Conservation (phyloP, 2,797 vertebrate genomes). For the Miichthys miiuy region DNA sequence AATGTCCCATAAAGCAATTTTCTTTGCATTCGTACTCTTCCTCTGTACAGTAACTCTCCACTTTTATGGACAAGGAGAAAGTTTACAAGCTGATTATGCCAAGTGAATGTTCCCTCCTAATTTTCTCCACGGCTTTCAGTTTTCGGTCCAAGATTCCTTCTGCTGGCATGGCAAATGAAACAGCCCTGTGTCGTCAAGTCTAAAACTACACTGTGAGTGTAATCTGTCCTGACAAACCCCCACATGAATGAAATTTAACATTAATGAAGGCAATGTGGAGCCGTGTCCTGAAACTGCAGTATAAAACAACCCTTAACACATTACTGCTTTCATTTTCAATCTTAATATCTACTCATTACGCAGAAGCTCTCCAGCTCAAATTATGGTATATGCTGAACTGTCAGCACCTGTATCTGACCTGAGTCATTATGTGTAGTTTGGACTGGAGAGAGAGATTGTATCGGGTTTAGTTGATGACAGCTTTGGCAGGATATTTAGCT, state of each 20-base stretch:
- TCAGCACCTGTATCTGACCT: slow-evolving; percentile 55
- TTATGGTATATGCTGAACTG: slow-evolving; percentile 41
- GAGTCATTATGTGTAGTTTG: slow-evolving; percentile 66
- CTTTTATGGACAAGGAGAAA: slow-evolving; percentile 57
- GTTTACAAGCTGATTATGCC: slow-evolving; percentile 59
- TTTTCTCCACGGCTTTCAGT: slow-evolving; percentile 48
- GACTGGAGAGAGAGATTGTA: slow-evolving; percentile 54
- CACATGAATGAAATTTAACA: slow-evolving; percentile 37
- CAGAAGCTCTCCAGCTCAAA: slow-evolving; percentile 42
- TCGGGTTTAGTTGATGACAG: slow-evolving; percentile 57
- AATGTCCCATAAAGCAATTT: slow-evolving; percentile 41
- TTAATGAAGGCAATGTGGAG: slow-evolving; percentile 31
- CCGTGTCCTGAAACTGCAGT: slow-evolving; percentile 15
- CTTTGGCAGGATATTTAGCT: slow-evolving; percentile 49
- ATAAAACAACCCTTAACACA: slow-evolving; percentile 18
- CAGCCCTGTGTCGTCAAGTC: slow-evolving; percentile 42
- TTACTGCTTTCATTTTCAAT: slow-evolving; percentile 36
- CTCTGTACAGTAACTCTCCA: slow-evolving; percentile 37
- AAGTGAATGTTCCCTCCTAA: slow-evolving; percentile 53
- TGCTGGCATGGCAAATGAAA: slow-evolving; percentile 48
- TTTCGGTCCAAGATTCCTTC: slow-evolving; percentile 56
- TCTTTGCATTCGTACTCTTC: slow-evolving; percentile 32
- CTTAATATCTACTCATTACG: slow-evolving; percentile 43
- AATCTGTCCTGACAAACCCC: slow-evolving; percentile 53
- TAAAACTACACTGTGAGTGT: slow-evolving; percentile 31